Conservation (phyloP, 2,113 vertebrate genomes). For the Sceloporus undulatus region DNA sequence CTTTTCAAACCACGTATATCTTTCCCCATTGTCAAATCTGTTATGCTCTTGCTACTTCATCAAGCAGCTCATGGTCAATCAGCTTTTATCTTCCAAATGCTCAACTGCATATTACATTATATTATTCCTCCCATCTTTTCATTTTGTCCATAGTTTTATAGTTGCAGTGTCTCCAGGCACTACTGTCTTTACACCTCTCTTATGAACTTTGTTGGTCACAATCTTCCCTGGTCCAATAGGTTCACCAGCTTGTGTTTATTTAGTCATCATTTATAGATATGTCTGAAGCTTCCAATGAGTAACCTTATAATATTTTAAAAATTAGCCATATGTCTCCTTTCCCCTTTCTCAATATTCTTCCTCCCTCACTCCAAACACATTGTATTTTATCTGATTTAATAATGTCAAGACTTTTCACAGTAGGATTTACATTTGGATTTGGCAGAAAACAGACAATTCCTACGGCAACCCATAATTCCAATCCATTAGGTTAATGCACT, state of each 20-base stretch:
- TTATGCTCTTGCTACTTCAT: background rate
- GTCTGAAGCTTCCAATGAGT: conserved; percentile 18
- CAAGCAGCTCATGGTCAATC: background rate
- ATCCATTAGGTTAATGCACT: conserved; percentile 78
- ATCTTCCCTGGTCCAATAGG: background rate
- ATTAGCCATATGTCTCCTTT: conserved; percentile 17
- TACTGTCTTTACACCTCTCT: background rate
- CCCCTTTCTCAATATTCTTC: conserved; percentile 38
- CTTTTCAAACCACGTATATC: conserved; percentile 7
- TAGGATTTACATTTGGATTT: conserved; percentile 71
- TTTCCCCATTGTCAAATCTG: background rate
- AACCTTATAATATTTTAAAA: background rate
- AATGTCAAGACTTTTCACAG: conserved; percentile 68
- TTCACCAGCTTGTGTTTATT: conserved; percentile 15
- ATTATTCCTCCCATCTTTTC: conserved; percentile 22
- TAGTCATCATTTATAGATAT: background rate
- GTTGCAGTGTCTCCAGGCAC: background rate
- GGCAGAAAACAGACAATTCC: conserved; percentile 67
- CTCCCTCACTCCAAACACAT: conserved; percentile 42
- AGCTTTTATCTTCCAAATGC: conserved; percentile 32
- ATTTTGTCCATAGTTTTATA: conserved; percentile 22
- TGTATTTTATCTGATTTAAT: conserved; percentile 68
- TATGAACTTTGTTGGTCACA: conserved; percentile 3
- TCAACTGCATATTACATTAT: conserved; percentile 2
- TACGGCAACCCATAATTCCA: conserved; percentile 74